Percentiles rank a stretch among this genome's conserved stretches.
These are phyloP conservation scores for Hetaerina americana DNA, from an alignment of 1,140 invertebrate genomes.

Conservation along the genomic window DNA sequence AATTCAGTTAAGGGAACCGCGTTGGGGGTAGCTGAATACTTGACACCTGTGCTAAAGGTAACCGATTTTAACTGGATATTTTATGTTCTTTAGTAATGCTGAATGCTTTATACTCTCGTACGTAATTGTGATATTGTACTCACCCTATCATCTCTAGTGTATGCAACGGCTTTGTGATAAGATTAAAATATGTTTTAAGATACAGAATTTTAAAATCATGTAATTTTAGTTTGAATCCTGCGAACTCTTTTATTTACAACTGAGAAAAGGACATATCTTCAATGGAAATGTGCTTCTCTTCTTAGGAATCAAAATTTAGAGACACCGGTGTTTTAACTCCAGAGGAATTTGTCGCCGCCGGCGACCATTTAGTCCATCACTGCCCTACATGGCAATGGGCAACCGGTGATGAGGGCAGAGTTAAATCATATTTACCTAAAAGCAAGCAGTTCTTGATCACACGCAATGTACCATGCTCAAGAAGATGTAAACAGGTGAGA, in stretches of 20 bases:
- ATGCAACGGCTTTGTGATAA: no score
- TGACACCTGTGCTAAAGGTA: constrained; percentile 92
- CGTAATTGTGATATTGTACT: no score
- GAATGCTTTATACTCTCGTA: no score
- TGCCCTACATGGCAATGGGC: constrained; percentile 99
- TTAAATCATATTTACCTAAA: constrained; percentile 76
- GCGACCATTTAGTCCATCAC: constrained; percentile 96
- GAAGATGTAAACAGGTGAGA: constrained; percentile 76
- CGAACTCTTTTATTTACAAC: no score
- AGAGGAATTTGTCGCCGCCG: constrained; percentile 91
- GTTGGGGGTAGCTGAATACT: constrained; percentile 85
- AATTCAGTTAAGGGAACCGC: constrained; percentile 92
- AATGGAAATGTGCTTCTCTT: no score
- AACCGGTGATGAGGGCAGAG: constrained; percentile 71
- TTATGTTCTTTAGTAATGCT: no score
- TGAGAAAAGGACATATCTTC: no score
- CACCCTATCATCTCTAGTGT: no score
- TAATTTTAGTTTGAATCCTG: no score
- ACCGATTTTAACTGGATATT: constrained; percentile 9
- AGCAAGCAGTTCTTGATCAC: constrained; percentile 98
- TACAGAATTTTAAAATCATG: neutral
- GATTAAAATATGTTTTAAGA: neutral
- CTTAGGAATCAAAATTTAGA: constrained; percentile 96
- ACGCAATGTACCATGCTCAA: constrained; percentile 87
- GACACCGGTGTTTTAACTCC: constrained; percentile 97